These are phyloP conservation scores for Itoplectis maculator DNA, from an alignment of 2,888 invertebrate genomes.

Conservation along the genomic window DNA sequence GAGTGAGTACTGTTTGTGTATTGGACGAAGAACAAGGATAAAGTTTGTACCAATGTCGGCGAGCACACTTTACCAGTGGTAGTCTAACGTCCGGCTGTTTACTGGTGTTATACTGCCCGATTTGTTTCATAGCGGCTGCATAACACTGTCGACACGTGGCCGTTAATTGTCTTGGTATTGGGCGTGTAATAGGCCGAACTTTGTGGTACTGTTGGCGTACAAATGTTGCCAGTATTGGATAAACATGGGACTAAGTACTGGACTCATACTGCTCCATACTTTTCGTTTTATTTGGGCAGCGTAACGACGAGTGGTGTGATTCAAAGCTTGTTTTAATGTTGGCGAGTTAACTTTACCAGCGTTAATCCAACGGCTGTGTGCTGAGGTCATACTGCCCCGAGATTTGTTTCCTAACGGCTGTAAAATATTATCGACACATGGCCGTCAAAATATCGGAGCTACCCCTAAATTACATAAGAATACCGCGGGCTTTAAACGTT, in stretches of 20 bases:
- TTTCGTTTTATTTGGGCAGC: too few relatives aligned
- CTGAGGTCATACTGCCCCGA: conserved; percentile 2
- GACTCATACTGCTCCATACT: background rate
- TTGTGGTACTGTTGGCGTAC: too few relatives aligned
- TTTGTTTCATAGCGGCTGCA: background rate
- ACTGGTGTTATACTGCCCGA: background rate
- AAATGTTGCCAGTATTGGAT: background rate
- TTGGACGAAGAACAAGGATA: background rate
- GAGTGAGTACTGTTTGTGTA: background rate
- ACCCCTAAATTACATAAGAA: too few relatives aligned
- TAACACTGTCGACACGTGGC: too few relatives aligned
- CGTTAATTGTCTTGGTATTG: too few relatives aligned
- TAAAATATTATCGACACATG: background rate
- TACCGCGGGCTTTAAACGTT: too few relatives aligned
- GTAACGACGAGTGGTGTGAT: too few relatives aligned
- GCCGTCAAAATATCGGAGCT: background rate
- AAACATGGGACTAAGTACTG: background rate
- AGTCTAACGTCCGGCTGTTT: background rate
- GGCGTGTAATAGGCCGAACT: too few relatives aligned
- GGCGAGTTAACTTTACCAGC: background rate
- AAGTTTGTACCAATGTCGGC: background rate
- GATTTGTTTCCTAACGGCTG: background rate
- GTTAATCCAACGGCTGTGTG: background rate
- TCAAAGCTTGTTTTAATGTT: background rate
- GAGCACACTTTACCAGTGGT: background rate